Conservation (phyloP, 2,113 vertebrate genomes). For the Verasper variegatus region DNA sequence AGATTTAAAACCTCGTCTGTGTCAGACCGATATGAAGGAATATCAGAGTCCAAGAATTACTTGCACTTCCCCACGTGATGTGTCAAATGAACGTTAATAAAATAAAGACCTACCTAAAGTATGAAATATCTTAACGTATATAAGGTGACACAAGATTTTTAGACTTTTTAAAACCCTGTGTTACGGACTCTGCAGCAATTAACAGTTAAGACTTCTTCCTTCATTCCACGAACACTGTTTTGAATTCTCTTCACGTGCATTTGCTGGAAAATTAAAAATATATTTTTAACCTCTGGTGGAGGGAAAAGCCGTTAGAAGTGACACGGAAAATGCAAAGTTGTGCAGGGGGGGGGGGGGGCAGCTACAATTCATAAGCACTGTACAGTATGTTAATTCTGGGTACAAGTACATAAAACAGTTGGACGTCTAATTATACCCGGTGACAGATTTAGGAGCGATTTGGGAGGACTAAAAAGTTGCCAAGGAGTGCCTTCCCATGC, state of each 20-base stretch:
- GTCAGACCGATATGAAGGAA: neutral
- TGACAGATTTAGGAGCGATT: slow-evolving; percentile 26
- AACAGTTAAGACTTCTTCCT: neutral
- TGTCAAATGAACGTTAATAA: no score
- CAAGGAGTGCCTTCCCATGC: neutral
- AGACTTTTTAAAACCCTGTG: no score
- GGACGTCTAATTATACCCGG: slow-evolving; percentile 10
- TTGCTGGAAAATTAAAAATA: neutral
- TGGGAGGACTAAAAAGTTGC: neutral
- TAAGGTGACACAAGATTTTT: no score
- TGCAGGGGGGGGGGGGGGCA: neutral
- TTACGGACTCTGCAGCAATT: no score
- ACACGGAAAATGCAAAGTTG: neutral
- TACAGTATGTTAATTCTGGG: neutral
- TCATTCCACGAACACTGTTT: neutral
- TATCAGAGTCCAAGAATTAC: neutral
- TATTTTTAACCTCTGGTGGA: neutral
- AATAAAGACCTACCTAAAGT: no score
- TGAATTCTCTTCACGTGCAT: neutral
- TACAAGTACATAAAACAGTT: slow-evolving; percentile 16
- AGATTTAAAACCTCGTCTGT: neutral
- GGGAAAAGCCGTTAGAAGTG: neutral
- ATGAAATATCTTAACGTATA: no score
- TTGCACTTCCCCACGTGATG: no score
- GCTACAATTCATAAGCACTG: neutral